phyloP scores from a whole-genome alignment of 2,888 invertebrate species.

The Drosophila kuntzei region DNA sequence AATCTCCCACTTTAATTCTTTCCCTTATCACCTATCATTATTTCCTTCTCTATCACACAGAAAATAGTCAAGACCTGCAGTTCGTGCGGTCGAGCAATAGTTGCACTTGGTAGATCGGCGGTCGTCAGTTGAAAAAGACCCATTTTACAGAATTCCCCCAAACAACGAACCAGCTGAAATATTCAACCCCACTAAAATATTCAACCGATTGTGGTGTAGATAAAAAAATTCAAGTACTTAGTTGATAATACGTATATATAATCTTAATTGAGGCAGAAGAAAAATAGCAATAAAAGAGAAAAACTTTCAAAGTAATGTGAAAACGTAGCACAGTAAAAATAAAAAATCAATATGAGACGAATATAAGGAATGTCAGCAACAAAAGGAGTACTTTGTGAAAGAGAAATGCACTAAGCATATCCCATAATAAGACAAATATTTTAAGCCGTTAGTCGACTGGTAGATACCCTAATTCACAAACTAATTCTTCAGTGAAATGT shows the following conservation, averaged over 20 bases:
- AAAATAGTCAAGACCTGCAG: slow-evolving; percentile 6
- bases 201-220: not conserved
- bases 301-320: not conserved
- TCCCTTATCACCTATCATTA: not conserved
- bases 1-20: not conserved
- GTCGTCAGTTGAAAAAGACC: not conserved
- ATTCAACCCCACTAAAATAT: not conserved
- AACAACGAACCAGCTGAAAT: not conserved
- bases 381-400: not conserved
- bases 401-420: not conserved
- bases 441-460: not conserved
- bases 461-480: not conserved
- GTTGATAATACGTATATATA: not conserved
- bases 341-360: not conserved
- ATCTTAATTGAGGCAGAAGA: not conserved
- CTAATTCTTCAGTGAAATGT: not conserved
- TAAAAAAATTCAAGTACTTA: slow-evolving; percentile 6
- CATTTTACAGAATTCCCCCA: too few relatives aligned
- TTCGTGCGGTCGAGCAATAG: slow-evolving; percentile 16
- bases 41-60: not conserved
- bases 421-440: not conserved
- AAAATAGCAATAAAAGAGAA: not conserved
- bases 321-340: not conserved
- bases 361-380: not conserved
- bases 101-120: slow-evolving; percentile 24